Percentiles rank a stretch among this genome's conserved stretches.
phyloP scores from a whole-genome alignment of 2,113 vertebrate genomes.

The Tyto alba region DNA sequence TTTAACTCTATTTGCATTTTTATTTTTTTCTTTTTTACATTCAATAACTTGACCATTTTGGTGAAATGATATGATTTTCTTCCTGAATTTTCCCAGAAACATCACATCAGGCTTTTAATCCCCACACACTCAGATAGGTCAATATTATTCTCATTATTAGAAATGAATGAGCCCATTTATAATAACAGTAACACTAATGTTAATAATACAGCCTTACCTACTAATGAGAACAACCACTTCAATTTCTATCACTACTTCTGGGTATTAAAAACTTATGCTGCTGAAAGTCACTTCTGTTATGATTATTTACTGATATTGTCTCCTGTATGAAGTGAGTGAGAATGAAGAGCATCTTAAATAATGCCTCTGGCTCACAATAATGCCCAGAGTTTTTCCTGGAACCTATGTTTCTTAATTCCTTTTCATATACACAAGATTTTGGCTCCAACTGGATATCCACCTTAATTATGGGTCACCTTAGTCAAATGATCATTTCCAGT shows the following conservation, averaged over 20 bases:
- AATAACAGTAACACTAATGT: neutral
- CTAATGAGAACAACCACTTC: neutral
- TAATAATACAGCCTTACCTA: accelerated
- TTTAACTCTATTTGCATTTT: neutral
- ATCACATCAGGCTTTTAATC: neutral
- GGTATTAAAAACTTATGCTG: neutral
- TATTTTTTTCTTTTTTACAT: neutral
- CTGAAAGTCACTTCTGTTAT: neutral
- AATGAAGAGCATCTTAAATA: neutral
- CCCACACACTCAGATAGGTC: neutral
- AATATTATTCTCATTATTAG: neutral
- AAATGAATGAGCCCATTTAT: neutral
- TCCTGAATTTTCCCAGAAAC: neutral
- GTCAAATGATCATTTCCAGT: neutral
- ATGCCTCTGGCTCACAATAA: no score
- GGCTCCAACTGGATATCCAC: no score
- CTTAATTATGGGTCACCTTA: neutral
- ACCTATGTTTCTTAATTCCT: neutral
- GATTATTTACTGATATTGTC: neutral
- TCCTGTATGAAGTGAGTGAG: accelerated
- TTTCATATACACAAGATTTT: neutral
- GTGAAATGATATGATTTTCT: neutral
- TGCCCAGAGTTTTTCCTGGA: neutral
- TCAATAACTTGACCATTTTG: neutral
- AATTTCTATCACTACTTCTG: neutral